Conservation (phyloP, 92 coral and sea anemone genomes). For the Porites cylindrica region DNA sequence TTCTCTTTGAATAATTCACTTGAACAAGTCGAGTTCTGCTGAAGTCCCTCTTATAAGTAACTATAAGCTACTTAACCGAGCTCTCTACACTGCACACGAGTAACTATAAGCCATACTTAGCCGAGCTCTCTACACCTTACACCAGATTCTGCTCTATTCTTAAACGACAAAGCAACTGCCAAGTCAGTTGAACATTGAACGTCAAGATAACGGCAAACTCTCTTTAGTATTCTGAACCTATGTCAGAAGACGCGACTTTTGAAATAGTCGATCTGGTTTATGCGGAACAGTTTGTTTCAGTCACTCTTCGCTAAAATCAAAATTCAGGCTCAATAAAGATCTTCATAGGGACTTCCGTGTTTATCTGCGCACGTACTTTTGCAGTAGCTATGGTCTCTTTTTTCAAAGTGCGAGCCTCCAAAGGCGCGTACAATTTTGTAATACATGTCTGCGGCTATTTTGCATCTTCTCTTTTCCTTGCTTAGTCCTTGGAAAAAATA, state of each 20-base stretch:
- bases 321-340: conserved; percentile 20
- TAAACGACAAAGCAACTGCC: too few relatives aligned
- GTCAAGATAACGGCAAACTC: too few relatives aligned
- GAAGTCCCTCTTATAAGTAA: too few relatives aligned
- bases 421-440: conserved; percentile 89
- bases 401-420: conserved; percentile 93
- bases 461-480: conserved; percentile 89
- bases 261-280: background rate
- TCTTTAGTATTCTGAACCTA: too few relatives aligned
- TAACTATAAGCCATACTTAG: too few relatives aligned
- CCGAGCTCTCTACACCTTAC: too few relatives aligned
- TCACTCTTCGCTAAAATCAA: background rate
- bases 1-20: too few relatives aligned
- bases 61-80: too few relatives aligned
- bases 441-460: conserved; percentile 91
- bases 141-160: too few relatives aligned
- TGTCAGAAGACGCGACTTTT: background rate
- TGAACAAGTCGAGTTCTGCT: too few relatives aligned
- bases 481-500: conserved; percentile 93
- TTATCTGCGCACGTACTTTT: conserved; percentile 89
- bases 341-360: conserved; percentile 94
- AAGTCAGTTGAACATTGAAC: too few relatives aligned
- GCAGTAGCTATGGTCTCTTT: conserved; percentile 85
- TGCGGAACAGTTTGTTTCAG: background rate
- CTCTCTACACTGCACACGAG: too few relatives aligned